These are phyloP conservation scores for Cisticola juncidis DNA, from an alignment of 2,113 vertebrate genomes.

Conservation along the genomic window DNA sequence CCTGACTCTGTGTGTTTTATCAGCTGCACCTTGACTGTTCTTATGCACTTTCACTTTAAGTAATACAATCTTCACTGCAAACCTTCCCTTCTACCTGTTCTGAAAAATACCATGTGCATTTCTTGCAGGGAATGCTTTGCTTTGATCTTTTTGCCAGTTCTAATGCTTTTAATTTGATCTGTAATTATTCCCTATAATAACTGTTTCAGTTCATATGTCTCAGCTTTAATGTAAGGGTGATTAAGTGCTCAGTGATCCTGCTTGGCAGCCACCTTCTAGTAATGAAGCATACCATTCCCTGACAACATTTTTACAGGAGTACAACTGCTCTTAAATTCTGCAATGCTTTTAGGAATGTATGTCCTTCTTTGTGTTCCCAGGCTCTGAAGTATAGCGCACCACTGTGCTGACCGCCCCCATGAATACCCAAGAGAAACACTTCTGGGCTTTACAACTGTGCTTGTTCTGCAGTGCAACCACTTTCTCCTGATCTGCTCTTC, in stretches of 20 bases:
- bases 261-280: conserved; percentile 9
- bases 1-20: neutral
- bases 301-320: neutral
- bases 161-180: conserved; percentile 57
- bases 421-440: neutral
- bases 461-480: neutral
- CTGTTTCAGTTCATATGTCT: conserved; percentile 43
- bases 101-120: neutral
- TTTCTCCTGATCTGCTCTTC: neutral
- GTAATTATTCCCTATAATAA: conserved; percentile 47
- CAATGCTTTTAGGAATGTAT: neutral
- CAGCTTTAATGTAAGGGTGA: conserved; percentile 33
- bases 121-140: conserved; percentile 4
- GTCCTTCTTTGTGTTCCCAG: neutral
- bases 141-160: conserved; percentile 54
- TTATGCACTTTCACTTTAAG: neutral
- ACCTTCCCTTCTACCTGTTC: conserved; percentile 20
- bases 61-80: neutral
- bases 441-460: neutral
- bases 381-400: neutral
- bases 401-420: neutral
- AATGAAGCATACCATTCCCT: neutral
- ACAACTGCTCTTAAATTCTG: neutral
- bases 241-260: conserved; percentile 35
- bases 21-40: neutral